Conservation (phyloP, 2,113 vertebrate species). For the Nyctibius bracteatus region DNA sequence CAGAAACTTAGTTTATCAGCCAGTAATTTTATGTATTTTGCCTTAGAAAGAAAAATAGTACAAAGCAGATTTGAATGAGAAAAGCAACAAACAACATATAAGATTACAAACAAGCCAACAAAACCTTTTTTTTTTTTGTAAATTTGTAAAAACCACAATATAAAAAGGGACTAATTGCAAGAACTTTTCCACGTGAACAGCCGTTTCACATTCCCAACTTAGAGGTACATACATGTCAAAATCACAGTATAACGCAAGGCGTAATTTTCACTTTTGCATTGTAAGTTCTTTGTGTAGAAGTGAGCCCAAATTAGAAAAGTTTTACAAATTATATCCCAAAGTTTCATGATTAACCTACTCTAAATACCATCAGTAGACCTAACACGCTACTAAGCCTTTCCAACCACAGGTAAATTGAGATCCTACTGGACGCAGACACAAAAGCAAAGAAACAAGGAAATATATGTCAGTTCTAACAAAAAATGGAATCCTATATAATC, state of each 20-base stretch:
- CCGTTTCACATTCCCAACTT: neutral
- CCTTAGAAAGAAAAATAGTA: neutral
- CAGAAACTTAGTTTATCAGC: neutral
- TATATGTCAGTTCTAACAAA: neutral
- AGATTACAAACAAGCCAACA: neutral
- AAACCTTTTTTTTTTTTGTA: rapidly evolving
- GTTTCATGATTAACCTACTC: neutral
- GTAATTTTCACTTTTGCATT: neutral
- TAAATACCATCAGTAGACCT: neutral
- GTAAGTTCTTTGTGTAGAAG: neutral
- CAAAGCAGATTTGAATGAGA: neutral
- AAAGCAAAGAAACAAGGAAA: neutral
- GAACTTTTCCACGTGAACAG: neutral
- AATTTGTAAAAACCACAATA: neutral
- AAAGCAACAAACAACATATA: neutral
- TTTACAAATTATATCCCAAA: neutral
- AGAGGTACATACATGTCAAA: neutral
- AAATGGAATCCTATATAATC: neutral
- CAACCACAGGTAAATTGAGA: neutral
- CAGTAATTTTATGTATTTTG: neutral
- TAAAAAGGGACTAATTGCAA: neutral
- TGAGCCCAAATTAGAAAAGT: neutral
- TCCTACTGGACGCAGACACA: neutral
- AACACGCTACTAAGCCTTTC: neutral
- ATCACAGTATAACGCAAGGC: neutral